A percentile compares a stretch with the other conserved stretches of the same genome.
Evolutionary conservation across 2,113 vertebrate genomes (phyloP).

Genomic region (Rana temporaria): DNA sequence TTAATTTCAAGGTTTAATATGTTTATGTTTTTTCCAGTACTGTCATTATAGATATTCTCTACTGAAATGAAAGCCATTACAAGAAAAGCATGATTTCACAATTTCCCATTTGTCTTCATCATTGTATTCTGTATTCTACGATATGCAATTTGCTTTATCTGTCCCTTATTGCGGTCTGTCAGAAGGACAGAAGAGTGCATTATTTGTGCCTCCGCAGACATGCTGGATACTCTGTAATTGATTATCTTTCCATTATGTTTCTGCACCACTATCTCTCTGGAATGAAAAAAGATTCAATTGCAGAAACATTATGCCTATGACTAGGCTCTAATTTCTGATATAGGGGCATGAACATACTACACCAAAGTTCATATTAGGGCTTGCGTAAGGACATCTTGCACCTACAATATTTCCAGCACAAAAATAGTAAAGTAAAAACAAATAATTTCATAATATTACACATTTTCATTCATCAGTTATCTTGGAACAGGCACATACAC

Average conservation of each 20-base stretch:
- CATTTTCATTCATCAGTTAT: no score
- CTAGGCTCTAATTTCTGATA: neutral
- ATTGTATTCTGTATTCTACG: neutral
- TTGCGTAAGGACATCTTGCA: no score
- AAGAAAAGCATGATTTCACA: constrained; percentile 11
- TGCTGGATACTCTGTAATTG: constrained; percentile 23
- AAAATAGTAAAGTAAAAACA: no score
- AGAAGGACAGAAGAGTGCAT: constrained; percentile 28
- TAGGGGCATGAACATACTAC: neutral
- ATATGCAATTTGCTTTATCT: constrained; percentile 29
- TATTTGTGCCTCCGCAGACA: constrained; percentile 27
- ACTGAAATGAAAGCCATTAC: constrained; percentile 10
- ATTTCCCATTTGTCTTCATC: constrained; percentile 27
- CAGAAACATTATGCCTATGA: neutral
- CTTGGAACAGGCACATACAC: no score
- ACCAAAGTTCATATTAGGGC: no score
- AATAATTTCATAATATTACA: no score
- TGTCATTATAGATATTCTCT: constrained; percentile 9
- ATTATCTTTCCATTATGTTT: constrained; percentile 31
- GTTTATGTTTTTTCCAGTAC: constrained; percentile 20
- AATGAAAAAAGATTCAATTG: constrained; percentile 28
- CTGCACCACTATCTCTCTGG: neutral
- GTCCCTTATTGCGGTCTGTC: constrained; percentile 21
- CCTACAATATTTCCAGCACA: no score
- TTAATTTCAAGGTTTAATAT: constrained; percentile 20